These are phyloP conservation scores for Nestor notabilis DNA, from an alignment of 2,113 vertebrate species.

Conservation along the genomic window DNA sequence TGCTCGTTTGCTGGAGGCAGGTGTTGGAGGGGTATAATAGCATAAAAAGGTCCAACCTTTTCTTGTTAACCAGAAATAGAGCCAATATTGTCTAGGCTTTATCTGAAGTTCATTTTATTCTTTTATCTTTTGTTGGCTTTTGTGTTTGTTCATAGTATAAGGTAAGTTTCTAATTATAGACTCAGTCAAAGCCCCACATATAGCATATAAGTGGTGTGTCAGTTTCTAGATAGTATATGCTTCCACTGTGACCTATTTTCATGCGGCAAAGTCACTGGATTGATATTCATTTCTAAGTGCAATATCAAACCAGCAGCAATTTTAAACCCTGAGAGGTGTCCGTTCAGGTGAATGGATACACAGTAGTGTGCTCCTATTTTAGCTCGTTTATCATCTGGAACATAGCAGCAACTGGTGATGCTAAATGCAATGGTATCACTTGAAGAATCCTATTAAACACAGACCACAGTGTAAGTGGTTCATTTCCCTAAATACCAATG, in stretches of 20 bases:
- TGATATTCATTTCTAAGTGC: neutral
- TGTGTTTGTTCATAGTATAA: neutral
- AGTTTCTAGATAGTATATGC: neutral
- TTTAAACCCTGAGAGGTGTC: neutral
- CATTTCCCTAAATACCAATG: neutral
- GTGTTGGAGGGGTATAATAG: neutral
- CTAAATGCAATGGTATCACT: neutral
- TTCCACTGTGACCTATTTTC: neutral
- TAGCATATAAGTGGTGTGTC: neutral
- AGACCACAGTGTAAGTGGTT: neutral
- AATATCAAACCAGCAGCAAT: neutral
- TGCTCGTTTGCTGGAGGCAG: neutral
- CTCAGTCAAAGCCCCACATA: fast-evolving
- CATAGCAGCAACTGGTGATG: neutral
- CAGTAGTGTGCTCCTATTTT: neutral
- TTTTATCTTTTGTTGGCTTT: neutral
- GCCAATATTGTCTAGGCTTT: neutral
- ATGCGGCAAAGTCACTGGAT: neutral
- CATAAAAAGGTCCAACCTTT: neutral
- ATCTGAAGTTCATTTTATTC: neutral
- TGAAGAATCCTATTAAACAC: neutral
- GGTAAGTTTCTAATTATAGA: neutral
- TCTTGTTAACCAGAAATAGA: neutral
- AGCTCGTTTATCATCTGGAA: neutral
- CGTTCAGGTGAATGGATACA: neutral